These are phyloP conservation scores for Nemurella pictetii DNA, from an alignment of 2,888 invertebrate species.

Conservation along the genomic window DNA sequence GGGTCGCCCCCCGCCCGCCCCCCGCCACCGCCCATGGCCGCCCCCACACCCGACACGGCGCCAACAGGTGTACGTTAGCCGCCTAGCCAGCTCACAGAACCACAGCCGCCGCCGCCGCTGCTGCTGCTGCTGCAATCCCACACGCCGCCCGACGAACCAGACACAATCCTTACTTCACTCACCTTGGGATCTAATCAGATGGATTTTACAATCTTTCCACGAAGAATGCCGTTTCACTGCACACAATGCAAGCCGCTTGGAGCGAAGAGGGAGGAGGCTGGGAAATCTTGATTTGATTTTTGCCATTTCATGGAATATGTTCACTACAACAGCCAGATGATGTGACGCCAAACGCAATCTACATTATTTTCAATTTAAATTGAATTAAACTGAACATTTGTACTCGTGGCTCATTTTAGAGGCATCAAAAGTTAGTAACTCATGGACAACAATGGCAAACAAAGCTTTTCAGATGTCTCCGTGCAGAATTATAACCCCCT, in stretches of 20 bases:
- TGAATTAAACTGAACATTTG: no score
- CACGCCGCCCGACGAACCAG: no score
- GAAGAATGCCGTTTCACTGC: neutral
- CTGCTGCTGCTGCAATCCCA: no score
- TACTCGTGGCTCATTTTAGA: no score
- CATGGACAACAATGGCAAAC: neutral
- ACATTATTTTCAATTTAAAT: no score
- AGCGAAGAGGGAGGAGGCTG: neutral
- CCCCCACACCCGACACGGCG: constrained; percentile 4
- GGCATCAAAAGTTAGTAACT: neutral
- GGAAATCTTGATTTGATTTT: neutral
- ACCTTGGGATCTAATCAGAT: neutral
- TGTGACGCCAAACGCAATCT: neutral
- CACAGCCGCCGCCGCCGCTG: neutral
- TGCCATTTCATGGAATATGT: neutral
- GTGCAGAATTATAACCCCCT: neutral
- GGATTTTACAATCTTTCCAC: neutral
- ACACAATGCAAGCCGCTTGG: neutral
- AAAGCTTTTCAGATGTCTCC: neutral
- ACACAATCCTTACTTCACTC: neutral
- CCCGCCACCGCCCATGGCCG: neutral
- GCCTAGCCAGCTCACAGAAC: no score
- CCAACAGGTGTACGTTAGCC: constrained; percentile 1
- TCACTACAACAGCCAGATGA: neutral
- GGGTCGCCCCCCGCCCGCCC: neutral